Base-by-base conservation (phyloP, 1,140 invertebrate genomes). In the Heliconius hermathena region DNA sequence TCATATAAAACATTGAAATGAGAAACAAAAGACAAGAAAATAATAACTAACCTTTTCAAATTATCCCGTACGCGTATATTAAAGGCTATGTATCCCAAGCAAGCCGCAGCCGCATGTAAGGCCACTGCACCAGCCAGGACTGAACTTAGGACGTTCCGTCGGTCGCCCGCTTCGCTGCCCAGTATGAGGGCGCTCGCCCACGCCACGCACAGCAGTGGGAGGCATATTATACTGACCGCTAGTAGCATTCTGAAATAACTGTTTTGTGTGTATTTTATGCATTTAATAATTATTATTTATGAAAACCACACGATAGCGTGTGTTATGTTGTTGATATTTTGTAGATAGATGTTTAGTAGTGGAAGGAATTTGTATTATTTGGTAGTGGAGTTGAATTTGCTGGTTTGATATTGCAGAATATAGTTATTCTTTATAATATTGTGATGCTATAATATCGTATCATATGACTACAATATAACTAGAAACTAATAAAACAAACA, bases 11-110 rank as follows among this genome's bases (percentile, higher is more conserved):
- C 13, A 46, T 16, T 46, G 13, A 46, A 46, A 46, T 46, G 20
- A n/a, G 20, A 22, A 57, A n/a, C 2, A 3, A 9, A 22, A n/a
- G 8, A n/a, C 1, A 22, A 57, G 1, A 22, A 8, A 57, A 57
- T 3, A 54, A 57, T 3, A 22, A 57, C 33, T 38, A 60, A 94
- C 94, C 94, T 91, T 52, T 86, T 86, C 20, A 97, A 92, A 89
- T 97, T 97, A 79, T 96, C 96, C 75, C 97, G 90, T 33, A 98
- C 97, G 81, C 97, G 95, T 70, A 96, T 95, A 87, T 98, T 98
- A 73, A 98, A 95, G 77, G 98, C 96, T 85, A 97, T 97, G 88
- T 98, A 98, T n/a, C 97, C 97, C 52, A 98, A 94, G 46, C 98
- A 95, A 29, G 98, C 96, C 83, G 97, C 98, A 2, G 97, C 93